These are phyloP conservation scores for Gandaritis pyraliata DNA, from an alignment of 2,888 invertebrate genomes.

Conservation along the genomic window DNA sequence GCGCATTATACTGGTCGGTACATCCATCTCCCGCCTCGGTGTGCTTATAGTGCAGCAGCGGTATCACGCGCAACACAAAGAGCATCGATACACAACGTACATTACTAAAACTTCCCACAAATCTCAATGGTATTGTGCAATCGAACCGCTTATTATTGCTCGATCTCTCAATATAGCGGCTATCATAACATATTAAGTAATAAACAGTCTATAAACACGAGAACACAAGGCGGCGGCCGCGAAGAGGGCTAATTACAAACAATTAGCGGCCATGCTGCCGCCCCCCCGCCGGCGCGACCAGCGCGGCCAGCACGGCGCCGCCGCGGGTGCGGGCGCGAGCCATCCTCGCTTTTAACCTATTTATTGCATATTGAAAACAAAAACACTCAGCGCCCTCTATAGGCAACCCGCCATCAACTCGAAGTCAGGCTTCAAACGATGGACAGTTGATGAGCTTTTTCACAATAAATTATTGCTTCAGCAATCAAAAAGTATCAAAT, in stretches of 20 bases:
- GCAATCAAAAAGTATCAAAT: constrained; percentile 11
- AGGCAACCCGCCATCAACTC: constrained; percentile 25
- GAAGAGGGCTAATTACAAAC: constrained; percentile 72
- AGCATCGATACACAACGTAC: constrained; percentile 11
- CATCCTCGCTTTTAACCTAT: constrained; percentile 64
- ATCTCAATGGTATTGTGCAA: constrained; percentile 46
- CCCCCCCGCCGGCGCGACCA: constrained; percentile 48
- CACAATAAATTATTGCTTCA: constrained; percentile 23
- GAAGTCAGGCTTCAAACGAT: constrained; percentile 20
- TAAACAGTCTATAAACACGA: constrained; percentile 76
- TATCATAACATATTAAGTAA: constrained; percentile 76
- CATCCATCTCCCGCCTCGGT: constrained; percentile 4
- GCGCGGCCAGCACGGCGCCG: constrained; percentile 36
- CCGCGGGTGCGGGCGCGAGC: constrained; percentile 39
- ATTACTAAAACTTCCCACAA: constrained; percentile 51
- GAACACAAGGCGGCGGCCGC: constrained; percentile 47
- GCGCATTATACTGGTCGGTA: constrained; percentile 12
- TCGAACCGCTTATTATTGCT: constrained; percentile 47
- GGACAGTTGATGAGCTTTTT: constrained; percentile 31
- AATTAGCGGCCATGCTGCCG: constrained; percentile 70
- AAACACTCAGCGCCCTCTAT: constrained; percentile 59
- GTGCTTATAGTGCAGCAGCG: neutral
- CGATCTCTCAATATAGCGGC: constrained; percentile 52
- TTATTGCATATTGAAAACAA: constrained; percentile 78
- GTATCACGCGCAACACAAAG: constrained; percentile 12